These are phyloP conservation scores for Celastrina argiolus DNA, from an alignment of 2,888 invertebrate species.

Conservation along the genomic window DNA sequence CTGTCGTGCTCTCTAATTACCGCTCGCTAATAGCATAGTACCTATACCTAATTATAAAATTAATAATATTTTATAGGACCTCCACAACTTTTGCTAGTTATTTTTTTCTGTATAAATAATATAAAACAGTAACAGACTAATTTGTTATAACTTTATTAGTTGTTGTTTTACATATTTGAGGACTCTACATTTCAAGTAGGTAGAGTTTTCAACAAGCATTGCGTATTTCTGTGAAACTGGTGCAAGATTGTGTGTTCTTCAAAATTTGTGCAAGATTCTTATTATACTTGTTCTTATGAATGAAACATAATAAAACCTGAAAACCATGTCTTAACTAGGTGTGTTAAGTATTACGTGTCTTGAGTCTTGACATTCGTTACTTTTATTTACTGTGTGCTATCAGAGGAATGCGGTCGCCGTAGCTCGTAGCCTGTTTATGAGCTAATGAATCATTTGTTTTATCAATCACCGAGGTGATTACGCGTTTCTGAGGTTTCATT, in stretches of 20 bases:
- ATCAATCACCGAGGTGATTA: constrained; percentile 49
- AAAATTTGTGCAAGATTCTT: not conserved
- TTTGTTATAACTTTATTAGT: no score
- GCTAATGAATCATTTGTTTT: constrained; percentile 66
- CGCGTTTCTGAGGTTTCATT: constrained; percentile 11
- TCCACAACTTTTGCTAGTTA: no score
- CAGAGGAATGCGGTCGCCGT: constrained; percentile 66
- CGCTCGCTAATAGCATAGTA: no score
- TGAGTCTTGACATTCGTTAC: constrained; percentile 33
- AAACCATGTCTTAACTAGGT: not conserved
- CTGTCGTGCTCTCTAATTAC: no score
- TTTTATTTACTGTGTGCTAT: constrained; percentile 49
- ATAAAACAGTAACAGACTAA: no score
- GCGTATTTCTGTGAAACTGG: not conserved
- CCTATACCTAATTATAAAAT: no score
- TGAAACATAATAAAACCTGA: constrained; percentile 9
- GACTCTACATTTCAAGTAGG: no score
- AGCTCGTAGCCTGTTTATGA: constrained; percentile 50
- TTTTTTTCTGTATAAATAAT: no score
- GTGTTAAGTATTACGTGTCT: constrained; percentile 27
- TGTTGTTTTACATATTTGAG: no score
- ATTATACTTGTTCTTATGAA: not conserved
- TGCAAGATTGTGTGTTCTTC: not conserved
- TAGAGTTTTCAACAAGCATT: not conserved
- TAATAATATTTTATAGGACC: no score